Evolutionary conservation across 2,797 vertebrate genomes (phyloP).

Genomic region (Syndactyla subalaris): DNA sequence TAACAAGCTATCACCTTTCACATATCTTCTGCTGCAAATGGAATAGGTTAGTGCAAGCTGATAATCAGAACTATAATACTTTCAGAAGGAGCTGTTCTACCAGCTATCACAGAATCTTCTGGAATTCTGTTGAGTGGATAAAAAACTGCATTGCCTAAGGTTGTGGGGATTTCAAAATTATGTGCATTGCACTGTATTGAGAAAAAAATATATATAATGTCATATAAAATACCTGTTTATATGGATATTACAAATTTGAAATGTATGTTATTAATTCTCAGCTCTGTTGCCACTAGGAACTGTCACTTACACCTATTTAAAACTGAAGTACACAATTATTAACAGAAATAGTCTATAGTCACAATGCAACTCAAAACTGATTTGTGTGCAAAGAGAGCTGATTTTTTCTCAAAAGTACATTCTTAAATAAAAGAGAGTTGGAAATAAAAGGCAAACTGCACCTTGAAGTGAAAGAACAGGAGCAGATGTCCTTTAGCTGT

Average conservation of each 20-base stretch:
- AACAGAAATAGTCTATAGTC: conserved; percentile 45
- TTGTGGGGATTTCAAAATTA: neutral
- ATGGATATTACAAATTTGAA: conserved; percentile 50
- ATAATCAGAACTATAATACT: neutral
- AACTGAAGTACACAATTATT: conserved; percentile 57
- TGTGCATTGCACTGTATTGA: neutral
- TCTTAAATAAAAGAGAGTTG: conserved; percentile 74
- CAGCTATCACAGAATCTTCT: neutral
- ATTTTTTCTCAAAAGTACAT: conserved; percentile 67
- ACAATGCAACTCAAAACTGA: conserved; percentile 60
- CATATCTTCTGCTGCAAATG: neutral
- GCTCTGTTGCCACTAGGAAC: conserved; percentile 27
- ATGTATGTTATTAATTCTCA: conserved; percentile 33
- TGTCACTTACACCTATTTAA: conserved; percentile 49
- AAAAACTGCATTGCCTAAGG: neutral
- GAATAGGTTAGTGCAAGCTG: neutral
- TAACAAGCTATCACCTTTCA: neutral
- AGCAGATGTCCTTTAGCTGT: conserved; percentile 81
- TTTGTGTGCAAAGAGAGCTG: conserved; percentile 61
- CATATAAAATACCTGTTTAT: conserved; percentile 14
- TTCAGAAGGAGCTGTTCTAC: neutral
- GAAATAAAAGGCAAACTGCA: conserved; percentile 77
- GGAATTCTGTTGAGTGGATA: neutral
- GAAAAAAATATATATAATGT: conserved; percentile 27
- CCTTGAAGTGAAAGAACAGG: conserved; percentile 78